phyloP scores from a whole-genome alignment of 2,888 invertebrate species.

The Melolontha melolontha region DNA sequence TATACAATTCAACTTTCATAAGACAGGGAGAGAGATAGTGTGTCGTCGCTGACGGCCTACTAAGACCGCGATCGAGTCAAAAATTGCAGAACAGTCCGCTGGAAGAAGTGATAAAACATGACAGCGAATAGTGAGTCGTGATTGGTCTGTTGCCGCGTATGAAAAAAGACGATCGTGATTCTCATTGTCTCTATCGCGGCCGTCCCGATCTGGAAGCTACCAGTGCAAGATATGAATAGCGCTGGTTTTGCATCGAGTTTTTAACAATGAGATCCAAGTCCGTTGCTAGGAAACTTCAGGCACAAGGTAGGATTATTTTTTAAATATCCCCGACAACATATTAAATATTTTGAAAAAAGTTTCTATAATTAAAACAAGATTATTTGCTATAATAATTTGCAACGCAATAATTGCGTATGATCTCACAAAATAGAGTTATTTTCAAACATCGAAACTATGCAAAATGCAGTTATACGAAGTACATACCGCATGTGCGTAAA shows the following conservation, averaged over 20 bases:
- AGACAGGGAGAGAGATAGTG: constrained; percentile 10
- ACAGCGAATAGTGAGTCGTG: constrained; percentile 63
- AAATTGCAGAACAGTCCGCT: constrained; percentile 64
- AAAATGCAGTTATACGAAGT: no score
- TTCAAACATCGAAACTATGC: no score
- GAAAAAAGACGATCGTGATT: constrained; percentile 61
- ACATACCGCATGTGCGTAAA: no score
- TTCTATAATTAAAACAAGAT: no score
- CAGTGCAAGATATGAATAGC: constrained; percentile 53
- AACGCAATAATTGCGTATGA: no score
- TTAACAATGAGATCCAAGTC: constrained; percentile 77
- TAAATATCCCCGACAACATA: constrained; percentile 32
- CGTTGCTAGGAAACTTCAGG: constrained; percentile 76
- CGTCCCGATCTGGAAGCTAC: constrained; percentile 12
- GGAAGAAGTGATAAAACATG: constrained; percentile 66
- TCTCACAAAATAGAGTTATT: no score
- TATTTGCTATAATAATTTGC: not conserved
- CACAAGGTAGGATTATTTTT: constrained; percentile 71
- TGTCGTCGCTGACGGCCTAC: constrained; percentile 40
- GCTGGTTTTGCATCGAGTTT: constrained; percentile 47
- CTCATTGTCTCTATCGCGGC: constrained; percentile 30
- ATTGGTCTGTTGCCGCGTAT: constrained; percentile 61
- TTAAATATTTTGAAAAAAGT: no score
- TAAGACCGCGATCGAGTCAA: constrained; percentile 60
- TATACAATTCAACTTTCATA: no score